Evolutionary conservation across 2,888 invertebrate species (phyloP), one percentile per base, ranked within the genome.

Genomic region (Hemistola chrysoprasaria): DNA sequence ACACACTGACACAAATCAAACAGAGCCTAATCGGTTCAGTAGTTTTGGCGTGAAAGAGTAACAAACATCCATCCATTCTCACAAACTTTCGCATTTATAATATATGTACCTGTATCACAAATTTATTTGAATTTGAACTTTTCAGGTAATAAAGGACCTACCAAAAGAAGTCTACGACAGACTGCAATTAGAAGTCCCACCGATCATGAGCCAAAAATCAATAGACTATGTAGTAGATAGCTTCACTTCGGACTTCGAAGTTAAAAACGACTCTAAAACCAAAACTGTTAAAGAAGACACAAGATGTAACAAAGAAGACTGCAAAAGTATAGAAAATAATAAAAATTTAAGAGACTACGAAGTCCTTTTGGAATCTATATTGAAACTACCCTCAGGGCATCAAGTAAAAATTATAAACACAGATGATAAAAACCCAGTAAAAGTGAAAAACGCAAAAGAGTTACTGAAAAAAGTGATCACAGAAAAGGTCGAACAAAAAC

Each of bases 131-230:
- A n/a, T n/a, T n/a, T n/a, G n/a, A n/a, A n/a, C n/a, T n/a, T 16
- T 16, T 16, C 16, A 16, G 16, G 16, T 16, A 16, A 29, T 29
- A 21, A 21, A 11, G 21, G 21, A 29, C 4, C 4, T 16, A 16
- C 16, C 16, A 16, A 28, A 35, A 11, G 26, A 20, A 8, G 21
- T 10, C 1, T 32, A 27, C 9, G 41, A 50, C 6, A 63, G 62
- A 44, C 22, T 65, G 28, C 47, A 65, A 22, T 40, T 68, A 1
- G 75, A 76, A 39, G 44, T 67, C 1, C 83, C 85, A 0, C 81
- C 83, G 0, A 82, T 87, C 0, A 87, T 90, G 81, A 85, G 83
- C 29, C 90, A 90, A 34, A 83, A 79, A 32, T 90, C 89, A 0
- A 53, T 89, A 41, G 90, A 90, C 42, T 78, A 73, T 6, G 88